phyloP scores from a whole-genome alignment of 1,140 invertebrate genomes.

The Metopolophium dirhodum region DNA sequence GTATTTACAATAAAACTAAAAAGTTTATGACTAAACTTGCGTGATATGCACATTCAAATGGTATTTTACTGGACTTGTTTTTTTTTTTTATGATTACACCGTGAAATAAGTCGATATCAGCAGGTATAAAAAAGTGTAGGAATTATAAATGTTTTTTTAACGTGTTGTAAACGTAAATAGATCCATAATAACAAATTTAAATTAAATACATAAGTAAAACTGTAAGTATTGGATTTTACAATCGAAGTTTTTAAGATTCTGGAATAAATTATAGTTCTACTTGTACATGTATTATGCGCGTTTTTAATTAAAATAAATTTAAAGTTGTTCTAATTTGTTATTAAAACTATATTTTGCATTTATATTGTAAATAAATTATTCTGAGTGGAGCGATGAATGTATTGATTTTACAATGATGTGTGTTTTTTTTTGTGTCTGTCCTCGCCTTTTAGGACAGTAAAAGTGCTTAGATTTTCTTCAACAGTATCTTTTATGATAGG shows the following conservation, averaged over 20 bases:
- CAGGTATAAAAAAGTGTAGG: not conserved
- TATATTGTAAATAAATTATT: no score
- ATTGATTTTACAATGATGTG: no score
- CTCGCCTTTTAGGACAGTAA: no score
- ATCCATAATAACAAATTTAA: not conserved
- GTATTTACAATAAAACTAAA: not conserved
- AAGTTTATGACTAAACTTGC: not conserved
- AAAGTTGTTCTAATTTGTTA: not conserved
- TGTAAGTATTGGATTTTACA: not conserved
- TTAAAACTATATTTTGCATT: not conserved
- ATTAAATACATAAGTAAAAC: not conserved
- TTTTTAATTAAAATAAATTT: slow-evolving; percentile 1
- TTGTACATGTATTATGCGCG: not conserved
- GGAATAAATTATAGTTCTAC: not conserved
- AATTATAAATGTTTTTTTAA: not conserved
- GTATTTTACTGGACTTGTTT: not conserved
- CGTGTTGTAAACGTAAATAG: not conserved
- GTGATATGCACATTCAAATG: not conserved
- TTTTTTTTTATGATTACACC: not conserved
- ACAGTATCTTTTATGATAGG: no score
- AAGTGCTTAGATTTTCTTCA: no score
- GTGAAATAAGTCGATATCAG: not conserved
- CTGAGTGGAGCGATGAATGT: no score
- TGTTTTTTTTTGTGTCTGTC: no score
- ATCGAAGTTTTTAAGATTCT: not conserved